A percentile compares a stretch with the other conserved stretches of the same genome.
Evolutionary conservation across 2,888 invertebrate species (phyloP).

Genomic region (Octodonta nipae): DNA sequence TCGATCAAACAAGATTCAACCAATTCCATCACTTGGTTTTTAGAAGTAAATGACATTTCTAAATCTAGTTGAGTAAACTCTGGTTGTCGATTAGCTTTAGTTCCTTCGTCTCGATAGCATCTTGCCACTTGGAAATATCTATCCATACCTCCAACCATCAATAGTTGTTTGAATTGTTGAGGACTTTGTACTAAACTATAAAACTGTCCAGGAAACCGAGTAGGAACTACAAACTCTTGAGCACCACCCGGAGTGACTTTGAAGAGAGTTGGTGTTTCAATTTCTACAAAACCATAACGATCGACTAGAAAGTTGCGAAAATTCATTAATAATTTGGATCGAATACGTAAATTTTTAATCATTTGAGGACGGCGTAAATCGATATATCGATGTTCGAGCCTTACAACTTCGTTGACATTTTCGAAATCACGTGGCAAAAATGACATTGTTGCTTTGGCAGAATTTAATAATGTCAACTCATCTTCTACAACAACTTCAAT

Average conservation of each 20-base stretch:
- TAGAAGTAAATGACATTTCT: conserved; percentile 79
- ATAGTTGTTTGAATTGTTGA: conserved; percentile 94
- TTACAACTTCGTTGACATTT: conserved; percentile 64
- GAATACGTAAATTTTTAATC: conserved; percentile 72
- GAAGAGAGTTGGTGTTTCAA: conserved; percentile 94
- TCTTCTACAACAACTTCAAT: conserved; percentile 71
- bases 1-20: no score
- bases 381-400: conserved; percentile 58
- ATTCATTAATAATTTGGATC: conserved; percentile 66
- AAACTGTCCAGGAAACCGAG: conserved; percentile 63
- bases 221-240: conserved; percentile 93
- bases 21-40: conserved; percentile 57
- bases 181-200: conserved; percentile 95
- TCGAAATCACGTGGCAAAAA: conserved; percentile 64
- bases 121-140: conserved; percentile 35
- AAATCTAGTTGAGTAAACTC: conserved; percentile 98
- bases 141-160: conserved; percentile 94
- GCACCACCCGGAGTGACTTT: conserved; percentile 93
- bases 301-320: conserved; percentile 78
- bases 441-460: conserved; percentile 50
- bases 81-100: conserved; percentile 82
- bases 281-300: conserved; percentile 78
- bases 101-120: conserved; percentile 65
- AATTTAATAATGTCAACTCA: conserved; percentile 41
- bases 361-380: conserved; percentile 60